Evolutionary conservation across 2,797 vertebrate species (phyloP).

Genomic region (Macropus fuliginosus): DNA sequence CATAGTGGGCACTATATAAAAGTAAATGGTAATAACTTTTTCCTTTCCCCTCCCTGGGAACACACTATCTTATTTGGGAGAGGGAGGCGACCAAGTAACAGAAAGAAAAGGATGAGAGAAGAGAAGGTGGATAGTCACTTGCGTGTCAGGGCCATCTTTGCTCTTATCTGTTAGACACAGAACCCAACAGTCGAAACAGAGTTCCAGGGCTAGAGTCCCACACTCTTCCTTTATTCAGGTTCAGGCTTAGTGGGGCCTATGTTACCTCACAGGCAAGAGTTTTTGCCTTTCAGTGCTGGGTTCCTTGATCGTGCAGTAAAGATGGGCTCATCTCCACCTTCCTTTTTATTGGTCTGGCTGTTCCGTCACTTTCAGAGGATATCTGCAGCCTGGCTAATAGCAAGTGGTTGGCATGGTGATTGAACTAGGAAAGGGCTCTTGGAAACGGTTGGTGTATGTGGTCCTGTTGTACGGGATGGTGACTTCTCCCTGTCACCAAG

Average conservation of each 20-base stretch:
- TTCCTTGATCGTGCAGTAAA: not conserved
- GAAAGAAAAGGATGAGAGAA: not conserved
- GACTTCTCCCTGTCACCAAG: not conserved
- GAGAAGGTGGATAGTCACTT: not conserved
- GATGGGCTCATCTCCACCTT: not conserved
- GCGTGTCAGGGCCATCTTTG: not conserved
- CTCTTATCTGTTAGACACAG: not conserved
- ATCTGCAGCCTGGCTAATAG: not conserved
- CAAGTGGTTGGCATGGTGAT: not conserved
- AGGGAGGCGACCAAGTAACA: not conserved
- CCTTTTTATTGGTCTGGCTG: not conserved
- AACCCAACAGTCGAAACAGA: not conserved
- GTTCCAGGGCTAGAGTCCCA: not conserved
- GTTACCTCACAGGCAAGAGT: not conserved
- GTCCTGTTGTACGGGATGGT: not conserved
- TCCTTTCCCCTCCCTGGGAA: not conserved
- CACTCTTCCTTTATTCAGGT: not conserved
- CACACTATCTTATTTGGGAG: conserved; percentile 15
- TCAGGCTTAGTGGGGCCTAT: not conserved
- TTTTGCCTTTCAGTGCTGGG: not conserved
- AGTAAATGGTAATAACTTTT: not conserved
- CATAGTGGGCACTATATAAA: not conserved
- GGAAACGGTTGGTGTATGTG: not conserved
- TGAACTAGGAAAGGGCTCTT: not conserved
- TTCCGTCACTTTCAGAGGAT: not conserved